Conservation (phyloP, 2,888 invertebrate species). For the Desoria tigrina region DNA sequence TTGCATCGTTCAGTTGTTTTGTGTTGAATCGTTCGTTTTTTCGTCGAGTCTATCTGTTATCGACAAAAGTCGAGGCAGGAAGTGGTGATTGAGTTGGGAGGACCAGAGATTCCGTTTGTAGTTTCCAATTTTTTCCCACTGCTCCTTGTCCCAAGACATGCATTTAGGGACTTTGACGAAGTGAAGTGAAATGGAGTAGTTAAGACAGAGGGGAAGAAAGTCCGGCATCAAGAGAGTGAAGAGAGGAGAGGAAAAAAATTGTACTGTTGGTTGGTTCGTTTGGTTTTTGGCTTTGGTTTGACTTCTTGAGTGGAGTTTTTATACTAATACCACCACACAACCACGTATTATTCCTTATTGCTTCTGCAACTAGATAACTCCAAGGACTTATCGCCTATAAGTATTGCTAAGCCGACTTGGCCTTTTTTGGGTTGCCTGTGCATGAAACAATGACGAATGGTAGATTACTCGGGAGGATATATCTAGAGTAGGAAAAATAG, state of each 20-base stretch:
- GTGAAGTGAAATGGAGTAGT: too few species aligned
- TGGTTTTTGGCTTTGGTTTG: constrained; percentile 10
- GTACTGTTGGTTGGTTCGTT: constrained; percentile 7
- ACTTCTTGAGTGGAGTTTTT: constrained; percentile 1
- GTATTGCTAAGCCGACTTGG: too few species aligned
- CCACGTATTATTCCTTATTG: too few species aligned
- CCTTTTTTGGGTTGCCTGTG: neutral
- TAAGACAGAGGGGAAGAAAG: too few species aligned
- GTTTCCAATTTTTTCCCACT: constrained; percentile 26
- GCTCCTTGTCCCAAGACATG: neutral
- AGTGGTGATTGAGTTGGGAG: constrained; percentile 44
- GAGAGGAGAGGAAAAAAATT: neutral
- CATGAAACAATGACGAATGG: constrained; percentile 43
- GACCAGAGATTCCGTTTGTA: constrained; percentile 32
- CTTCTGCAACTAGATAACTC: too few species aligned
- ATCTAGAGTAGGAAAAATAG: constrained; percentile 29
- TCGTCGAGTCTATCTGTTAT: neutral
- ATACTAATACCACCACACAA: too few species aligned
- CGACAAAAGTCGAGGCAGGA: constrained; percentile 24
- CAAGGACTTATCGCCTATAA: too few species aligned
- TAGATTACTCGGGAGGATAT: constrained; percentile 38
- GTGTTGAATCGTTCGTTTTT: neutral
- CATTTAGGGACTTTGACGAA: too few species aligned
- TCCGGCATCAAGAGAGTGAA: neutral
- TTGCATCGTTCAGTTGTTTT: neutral